Base-by-base conservation (phyloP, 2,888 invertebrate genomes). In the Arctia plantaginis region DNA sequence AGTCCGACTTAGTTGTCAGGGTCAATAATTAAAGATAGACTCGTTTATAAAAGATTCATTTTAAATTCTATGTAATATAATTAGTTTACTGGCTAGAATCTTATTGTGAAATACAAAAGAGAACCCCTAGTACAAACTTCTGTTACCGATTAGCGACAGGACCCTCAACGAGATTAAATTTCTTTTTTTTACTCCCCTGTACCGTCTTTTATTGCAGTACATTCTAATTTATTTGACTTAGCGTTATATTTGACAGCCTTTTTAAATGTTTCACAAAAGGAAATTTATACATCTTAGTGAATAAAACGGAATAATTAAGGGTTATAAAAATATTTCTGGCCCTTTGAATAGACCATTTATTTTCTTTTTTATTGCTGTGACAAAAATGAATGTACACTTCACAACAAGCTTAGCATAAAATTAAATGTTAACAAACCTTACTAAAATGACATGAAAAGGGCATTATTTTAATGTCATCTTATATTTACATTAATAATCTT, bases 91-190 rank as follows among this genome's bases (percentile, higher is more conserved):
- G 76, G 39, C 41, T 67, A 69, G 15, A 51, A 51, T 65, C 66
- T 20, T 12, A 59, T 27, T 66, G 41, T 66, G 27, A 39, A 74
- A 66, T 77, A 76, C 78, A 82, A 74, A 72, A 72, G 72, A 68
- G 76, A 77, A n/a, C 73, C 82, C 87, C 85, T 84, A 77, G 87
- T 89, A 87, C 83, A 88, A 90, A 88, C 86, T 88, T 87, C 86
- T 88, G 88, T 86, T 79, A 82, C 80, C 89, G 90, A 90, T 91
- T 91, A 91, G 87, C 85, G 87, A 80, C 86, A 87, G 84, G 84
- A 76, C 84, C 86, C 82, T 77, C 80, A 88, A 88, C 86, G 82
- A 85, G 87, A 90, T 90, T 87, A 90, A 89, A 89, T 88, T 88
- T 86, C 86, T 89, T 90, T 90, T 86, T 89, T 86, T 85, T 82